These are phyloP conservation scores for Sarcophaga rosellei DNA, from an alignment of 2,888 invertebrate species.

Conservation along the genomic window DNA sequence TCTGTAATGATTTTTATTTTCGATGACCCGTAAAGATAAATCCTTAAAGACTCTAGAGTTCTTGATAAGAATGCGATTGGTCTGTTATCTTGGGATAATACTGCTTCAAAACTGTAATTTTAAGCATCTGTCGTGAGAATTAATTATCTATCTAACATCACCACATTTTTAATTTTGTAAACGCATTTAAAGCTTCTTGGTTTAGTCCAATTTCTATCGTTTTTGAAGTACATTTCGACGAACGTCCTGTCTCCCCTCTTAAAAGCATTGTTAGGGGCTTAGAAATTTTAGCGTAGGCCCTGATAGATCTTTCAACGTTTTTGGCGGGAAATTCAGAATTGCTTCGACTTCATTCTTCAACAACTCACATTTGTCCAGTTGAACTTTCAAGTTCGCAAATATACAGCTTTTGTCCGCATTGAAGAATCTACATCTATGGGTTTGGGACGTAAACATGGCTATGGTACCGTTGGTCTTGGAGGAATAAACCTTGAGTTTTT, in stretches of 20 bases:
- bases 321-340: slow-evolving; percentile 4
- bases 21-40: slow-evolving; percentile 4
- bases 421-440: too few species aligned
- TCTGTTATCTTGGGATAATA: slow-evolving; percentile 48
- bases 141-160: too few species aligned
- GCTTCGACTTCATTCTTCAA: slow-evolving; percentile 26
- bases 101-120: slow-evolving; percentile 49
- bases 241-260: slow-evolving; percentile 26
- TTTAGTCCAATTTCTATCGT: slow-evolving; percentile 24
- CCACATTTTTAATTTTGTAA: slow-evolving; percentile 38
- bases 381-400: too few species aligned
- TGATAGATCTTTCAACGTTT: not conserved
- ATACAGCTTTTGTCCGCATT: too few species aligned
- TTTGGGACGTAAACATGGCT: too few species aligned
- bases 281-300: slow-evolving; percentile 40
- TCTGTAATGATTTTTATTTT: slow-evolving; percentile 11
- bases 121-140: slow-evolving; percentile 55
- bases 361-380: too few species aligned
- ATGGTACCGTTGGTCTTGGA: too few species aligned
- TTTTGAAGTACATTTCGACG: slow-evolving; percentile 30
- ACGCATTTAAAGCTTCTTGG: slow-evolving; percentile 28
- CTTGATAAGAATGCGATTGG: slow-evolving; percentile 52
- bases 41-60: slow-evolving; percentile 27
- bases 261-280: slow-evolving; percentile 35
- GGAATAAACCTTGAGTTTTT: too few species aligned